phyloP scores from a whole-genome alignment of 2,888 invertebrate species.

The Seira sanloemensis region DNA sequence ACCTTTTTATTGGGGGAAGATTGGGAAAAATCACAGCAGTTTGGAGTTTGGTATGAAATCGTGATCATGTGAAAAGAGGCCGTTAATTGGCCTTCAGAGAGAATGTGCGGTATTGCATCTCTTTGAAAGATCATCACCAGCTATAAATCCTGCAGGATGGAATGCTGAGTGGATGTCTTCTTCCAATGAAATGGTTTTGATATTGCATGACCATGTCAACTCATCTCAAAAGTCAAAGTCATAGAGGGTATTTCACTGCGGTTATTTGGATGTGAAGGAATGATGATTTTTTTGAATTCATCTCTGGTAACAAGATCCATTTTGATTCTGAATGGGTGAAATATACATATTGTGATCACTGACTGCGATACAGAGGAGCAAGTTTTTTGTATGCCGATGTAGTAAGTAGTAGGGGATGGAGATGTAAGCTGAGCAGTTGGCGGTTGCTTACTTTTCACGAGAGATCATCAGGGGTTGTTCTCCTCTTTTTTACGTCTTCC shows the following conservation, averaged over 20 bases:
- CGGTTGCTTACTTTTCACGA: neutral
- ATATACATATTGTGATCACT: neutral
- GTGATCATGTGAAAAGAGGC: constrained; percentile 25
- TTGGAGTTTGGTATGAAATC: neutral
- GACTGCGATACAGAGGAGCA: neutral
- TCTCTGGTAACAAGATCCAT: neutral
- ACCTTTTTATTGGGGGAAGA: constrained; percentile 41
- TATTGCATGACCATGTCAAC: neutral
- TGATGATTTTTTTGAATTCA: neutral
- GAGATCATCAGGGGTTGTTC: neutral
- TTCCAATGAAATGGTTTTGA: neutral
- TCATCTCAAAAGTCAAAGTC: neutral
- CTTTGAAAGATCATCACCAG: neutral
- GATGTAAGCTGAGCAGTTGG: neutral
- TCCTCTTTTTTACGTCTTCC: neutral
- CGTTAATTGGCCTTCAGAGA: constrained; percentile 45
- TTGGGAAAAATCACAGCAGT: neutral
- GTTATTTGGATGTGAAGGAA: neutral
- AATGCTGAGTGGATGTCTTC: neutral
- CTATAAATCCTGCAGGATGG: neutral
- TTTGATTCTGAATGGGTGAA: neutral
- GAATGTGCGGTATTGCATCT: neutral
- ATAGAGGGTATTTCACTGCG: no score
- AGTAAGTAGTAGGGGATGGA: neutral
- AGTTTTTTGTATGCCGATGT: neutral